These are phyloP conservation scores for Catocala sponsa DNA, from an alignment of 2,888 invertebrate species.

Conservation along the genomic window DNA sequence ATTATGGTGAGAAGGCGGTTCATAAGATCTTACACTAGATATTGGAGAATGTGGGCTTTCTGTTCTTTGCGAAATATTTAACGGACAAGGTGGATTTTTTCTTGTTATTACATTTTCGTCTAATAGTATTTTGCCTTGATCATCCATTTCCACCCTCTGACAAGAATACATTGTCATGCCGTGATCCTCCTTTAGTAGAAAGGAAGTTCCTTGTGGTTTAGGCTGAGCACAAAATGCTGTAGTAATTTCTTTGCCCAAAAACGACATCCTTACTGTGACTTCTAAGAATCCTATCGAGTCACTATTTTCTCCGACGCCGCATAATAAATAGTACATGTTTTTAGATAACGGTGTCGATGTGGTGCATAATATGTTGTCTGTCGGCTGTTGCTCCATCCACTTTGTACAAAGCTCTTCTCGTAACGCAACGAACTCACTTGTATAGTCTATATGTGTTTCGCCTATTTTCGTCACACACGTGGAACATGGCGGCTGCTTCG, in stretches of 20 bases:
- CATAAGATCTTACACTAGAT: constrained; percentile 56
- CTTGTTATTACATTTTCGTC: constrained; percentile 74
- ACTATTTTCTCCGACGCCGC: constrained; percentile 65
- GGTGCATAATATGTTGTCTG: constrained; percentile 77
- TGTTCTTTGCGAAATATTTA: constrained; percentile 44
- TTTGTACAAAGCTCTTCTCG: constrained; percentile 78
- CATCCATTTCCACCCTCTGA: constrained; percentile 83
- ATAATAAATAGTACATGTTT: constrained; percentile 77
- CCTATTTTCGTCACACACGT: constrained; percentile 77
- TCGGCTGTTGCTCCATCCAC: constrained; percentile 76
- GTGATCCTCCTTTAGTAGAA: constrained; percentile 74
- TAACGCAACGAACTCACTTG: constrained; percentile 69
- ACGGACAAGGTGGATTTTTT: constrained; percentile 50
- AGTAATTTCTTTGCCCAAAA: constrained; percentile 83
- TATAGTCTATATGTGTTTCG: constrained; percentile 76
- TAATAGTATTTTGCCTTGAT: constrained; percentile 77
- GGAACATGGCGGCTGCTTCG: constrained; percentile 80
- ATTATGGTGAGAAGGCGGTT: constrained; percentile 38
- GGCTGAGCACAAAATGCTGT: constrained; percentile 75
- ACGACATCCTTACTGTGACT: constrained; percentile 79
- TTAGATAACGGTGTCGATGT: constrained; percentile 77
- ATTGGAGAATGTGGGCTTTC: constrained; percentile 64
- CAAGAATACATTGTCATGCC: constrained; percentile 83
- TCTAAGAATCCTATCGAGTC: constrained; percentile 81
- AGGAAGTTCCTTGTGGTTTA: constrained; percentile 69